These are phyloP conservation scores for Silurus asotus DNA, from an alignment of 2,113 vertebrate genomes.

Conservation along the genomic window DNA sequence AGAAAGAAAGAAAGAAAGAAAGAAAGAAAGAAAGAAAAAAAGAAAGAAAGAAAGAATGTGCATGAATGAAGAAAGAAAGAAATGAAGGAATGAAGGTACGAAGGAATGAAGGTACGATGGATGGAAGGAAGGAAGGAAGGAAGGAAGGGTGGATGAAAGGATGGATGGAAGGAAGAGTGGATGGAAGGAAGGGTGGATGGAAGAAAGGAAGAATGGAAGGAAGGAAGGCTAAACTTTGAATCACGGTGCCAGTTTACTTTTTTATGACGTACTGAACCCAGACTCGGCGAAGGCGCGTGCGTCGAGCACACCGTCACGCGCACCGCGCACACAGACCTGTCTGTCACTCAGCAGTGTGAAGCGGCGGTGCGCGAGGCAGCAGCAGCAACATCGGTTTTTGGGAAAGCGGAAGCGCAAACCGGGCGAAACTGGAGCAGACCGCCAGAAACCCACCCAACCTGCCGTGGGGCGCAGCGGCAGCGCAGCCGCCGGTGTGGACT, in stretches of 20 bases:
- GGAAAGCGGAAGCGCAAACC: background rate
- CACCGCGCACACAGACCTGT: background rate
- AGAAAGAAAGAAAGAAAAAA: background rate
- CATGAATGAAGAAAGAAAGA: background rate
- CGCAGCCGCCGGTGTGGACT: conserved; percentile 73
- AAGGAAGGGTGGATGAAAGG: background rate
- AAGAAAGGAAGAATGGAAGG: background rate
- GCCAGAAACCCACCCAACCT: conserved; percentile 66
- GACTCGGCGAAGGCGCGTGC: conserved; percentile 1
- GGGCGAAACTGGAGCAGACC: conserved; percentile 74
- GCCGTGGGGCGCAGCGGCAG: conserved; percentile 71
- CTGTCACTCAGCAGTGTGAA: conserved; percentile 16
- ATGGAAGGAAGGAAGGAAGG: background rate
- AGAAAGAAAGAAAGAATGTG: background rate
- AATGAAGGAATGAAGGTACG: background rate
- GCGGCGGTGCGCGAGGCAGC: conserved; percentile 10
- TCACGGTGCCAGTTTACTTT: background rate
- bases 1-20: background rate
- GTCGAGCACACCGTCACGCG: background rate
- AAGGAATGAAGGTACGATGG: background rate
- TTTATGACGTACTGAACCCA: background rate
- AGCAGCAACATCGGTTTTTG: background rate
- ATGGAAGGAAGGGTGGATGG: background rate
- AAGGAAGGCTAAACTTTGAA: too few species aligned
- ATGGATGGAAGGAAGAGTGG: background rate